phyloP scores from a whole-genome alignment of 2,888 invertebrate species.

The Trichogramma evanescens region DNA sequence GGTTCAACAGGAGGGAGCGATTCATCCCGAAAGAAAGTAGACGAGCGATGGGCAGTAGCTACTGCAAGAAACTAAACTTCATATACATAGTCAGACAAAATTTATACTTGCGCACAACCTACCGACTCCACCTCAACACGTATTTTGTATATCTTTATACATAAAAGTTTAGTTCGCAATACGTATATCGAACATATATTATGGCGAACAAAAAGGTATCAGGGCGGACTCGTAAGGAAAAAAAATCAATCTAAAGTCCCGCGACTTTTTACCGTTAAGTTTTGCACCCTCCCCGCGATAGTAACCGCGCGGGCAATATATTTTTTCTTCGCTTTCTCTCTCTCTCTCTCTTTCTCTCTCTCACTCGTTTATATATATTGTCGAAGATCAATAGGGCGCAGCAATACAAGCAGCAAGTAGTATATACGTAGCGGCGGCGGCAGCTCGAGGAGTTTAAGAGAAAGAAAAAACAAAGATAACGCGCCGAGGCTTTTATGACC shows the following conservation, averaged over 20 bases:
- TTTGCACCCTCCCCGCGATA: not conserved
- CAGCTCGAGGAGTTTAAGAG: not conserved
- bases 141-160: too few species aligned
- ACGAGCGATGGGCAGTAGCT: too few species aligned
- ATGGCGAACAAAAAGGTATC: too few species aligned
- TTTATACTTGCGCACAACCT: too few species aligned
- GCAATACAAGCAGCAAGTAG: conserved; percentile 4
- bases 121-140: too few species aligned
- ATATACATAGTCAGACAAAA: too few species aligned
- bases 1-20: too few species aligned
- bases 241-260: conserved; percentile 20
- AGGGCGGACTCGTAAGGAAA: not conserved
- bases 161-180: too few species aligned
- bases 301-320: conserved; percentile 13
- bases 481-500: conserved; percentile 21
- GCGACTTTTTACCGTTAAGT: conserved; percentile 11
- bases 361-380: conserved; percentile 19
- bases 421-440: not conserved
- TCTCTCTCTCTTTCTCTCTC: conserved; percentile 8
- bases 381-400: conserved; percentile 29
- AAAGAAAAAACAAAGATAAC: conserved; percentile 31
- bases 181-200: too few species aligned
- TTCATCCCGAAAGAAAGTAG: too few species aligned
- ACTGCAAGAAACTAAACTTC: too few species aligned
- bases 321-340: conserved; percentile 11